Percentiles rank a stretch among this genome's conserved stretches.
These are phyloP conservation scores for Ceryle rudis DNA, from an alignment of 2,797 vertebrate species.

Conservation along the genomic window DNA sequence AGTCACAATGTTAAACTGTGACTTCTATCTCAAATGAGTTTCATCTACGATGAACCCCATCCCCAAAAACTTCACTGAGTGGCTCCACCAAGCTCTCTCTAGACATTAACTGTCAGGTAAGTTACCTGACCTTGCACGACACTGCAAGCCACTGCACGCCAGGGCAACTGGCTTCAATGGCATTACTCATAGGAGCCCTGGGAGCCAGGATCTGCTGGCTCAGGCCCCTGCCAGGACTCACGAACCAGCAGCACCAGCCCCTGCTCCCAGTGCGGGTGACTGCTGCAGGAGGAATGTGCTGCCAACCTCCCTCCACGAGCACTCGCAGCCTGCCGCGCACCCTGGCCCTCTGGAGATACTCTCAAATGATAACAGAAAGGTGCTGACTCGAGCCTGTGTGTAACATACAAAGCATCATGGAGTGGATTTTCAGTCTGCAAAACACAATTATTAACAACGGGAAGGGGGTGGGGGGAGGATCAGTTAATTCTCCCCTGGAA, in stretches of 20 bases:
- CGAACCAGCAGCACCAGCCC: not conserved
- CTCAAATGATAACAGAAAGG: not conserved
- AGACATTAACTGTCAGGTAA: not conserved
- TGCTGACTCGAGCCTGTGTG: not conserved
- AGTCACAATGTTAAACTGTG: accelerated
- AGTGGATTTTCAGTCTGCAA: not conserved
- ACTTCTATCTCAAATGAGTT: not conserved
- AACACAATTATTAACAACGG: not conserved
- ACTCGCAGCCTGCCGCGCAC: accelerated
- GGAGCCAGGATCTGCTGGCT: not conserved
- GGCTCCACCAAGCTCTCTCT: not conserved
- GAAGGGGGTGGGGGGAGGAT: not conserved
- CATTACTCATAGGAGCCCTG: not conserved
- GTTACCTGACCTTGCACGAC: not conserved
- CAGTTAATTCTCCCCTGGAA: not conserved
- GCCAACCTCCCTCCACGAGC: not conserved
- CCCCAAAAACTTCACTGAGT: not conserved
- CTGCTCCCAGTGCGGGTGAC: not conserved
- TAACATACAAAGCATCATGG: not conserved
- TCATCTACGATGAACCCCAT: not conserved
- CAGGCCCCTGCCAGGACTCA: not conserved
- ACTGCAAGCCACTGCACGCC: not conserved
- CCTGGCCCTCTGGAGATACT: accelerated
- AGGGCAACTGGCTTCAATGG: not conserved
- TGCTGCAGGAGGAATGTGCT: slow-evolving; percentile 7